Evolutionary conservation across 2,797 vertebrate species (phyloP), one percentile per base, ranked within the genome.

Genomic region (Tadarida brasiliensis): DNA sequence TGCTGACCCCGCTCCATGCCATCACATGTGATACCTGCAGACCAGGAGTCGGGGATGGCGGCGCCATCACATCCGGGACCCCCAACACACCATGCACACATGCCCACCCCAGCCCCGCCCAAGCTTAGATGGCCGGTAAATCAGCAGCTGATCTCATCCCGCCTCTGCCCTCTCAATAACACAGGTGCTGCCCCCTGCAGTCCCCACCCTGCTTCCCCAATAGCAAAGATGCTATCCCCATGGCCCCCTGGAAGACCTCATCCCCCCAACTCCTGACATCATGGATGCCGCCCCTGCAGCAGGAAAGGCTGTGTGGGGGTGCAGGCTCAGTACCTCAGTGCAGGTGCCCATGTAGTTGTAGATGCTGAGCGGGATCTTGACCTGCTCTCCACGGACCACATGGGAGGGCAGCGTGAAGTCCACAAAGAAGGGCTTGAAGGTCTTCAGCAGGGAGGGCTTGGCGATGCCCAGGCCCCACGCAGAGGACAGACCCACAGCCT

Each of bases 351-450:
- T 97, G 98, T 99, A 99, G 96, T 99, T 99, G 98, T 99, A 99
- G 97, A 99, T 98, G 0, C 99, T 99, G 65, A 99, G 98, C 0
- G 99, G 99, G 87, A 99, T 99, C 98, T 99, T 99, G 98, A 99
- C 99, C 98, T 99, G 99, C 87, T 99, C 99, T 39, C 99, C 99
- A 1, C 99, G 98, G 98, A 99, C 99, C 83, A 99, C 98, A 0
- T 98, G 98, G 98, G 99, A 99, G 0, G 99, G 99, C 94, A 99
- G 97, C 0, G 99, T 99, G 93, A 99, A 99, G 90, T 99, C 99
- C 0, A 99, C 98, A 77, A 99, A 99, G 98, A 99, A 99, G 6
- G 99, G 98, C 97, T 99, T 99, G 97, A 99, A 99, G 0, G 99
- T 99, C 12, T 98, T 99, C 63, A 99, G 99, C 94, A 99, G 98